These are phyloP conservation scores for Paratrypauchen microcephalus DNA, from an alignment of 2,797 vertebrate species.

Conservation along the genomic window DNA sequence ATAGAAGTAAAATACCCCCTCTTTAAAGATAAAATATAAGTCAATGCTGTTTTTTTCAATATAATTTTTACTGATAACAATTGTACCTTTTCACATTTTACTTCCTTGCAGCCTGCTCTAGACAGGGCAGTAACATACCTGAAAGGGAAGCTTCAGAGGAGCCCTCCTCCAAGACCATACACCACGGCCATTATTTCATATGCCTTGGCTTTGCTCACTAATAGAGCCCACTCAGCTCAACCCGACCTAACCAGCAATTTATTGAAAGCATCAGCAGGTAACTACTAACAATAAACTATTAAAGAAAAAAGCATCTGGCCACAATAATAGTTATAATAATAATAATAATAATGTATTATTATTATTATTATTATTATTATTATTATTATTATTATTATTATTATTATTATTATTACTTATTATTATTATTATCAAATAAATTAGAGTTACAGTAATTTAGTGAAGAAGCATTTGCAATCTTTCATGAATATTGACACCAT, in stretches of 20 bases:
- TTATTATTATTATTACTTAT: too few species aligned
- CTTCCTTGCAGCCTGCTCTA: conserved; percentile 22
- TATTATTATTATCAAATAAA: too few species aligned
- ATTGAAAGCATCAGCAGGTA: conserved; percentile 64
- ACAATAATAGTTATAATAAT: too few species aligned
- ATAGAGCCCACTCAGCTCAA: not conserved
- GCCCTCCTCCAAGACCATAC: conserved; percentile 70
- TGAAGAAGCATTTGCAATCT: too few species aligned
- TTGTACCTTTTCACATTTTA: not conserved
- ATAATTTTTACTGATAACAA: not conserved
- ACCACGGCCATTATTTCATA: conserved; percentile 85
- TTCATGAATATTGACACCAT: too few species aligned
- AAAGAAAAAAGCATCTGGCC: not conserved
- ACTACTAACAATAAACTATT: not conserved
- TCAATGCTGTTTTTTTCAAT: too few species aligned
- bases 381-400: too few species aligned
- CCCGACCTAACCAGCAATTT: conserved; percentile 20
- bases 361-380: too few species aligned
- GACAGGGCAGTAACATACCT: conserved; percentile 63
- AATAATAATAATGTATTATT: too few species aligned
- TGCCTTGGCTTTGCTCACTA: conserved; percentile 71
- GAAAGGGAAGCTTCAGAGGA: conserved; percentile 30
- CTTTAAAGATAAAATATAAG: too few species aligned
- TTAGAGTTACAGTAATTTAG: too few species aligned
- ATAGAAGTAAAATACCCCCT: too few species aligned